A percentile compares a stretch with the other conserved stretches of the same genome.
Conservation (phyloP, 2,888 invertebrate species). For the Torymus aiolomorphi region DNA sequence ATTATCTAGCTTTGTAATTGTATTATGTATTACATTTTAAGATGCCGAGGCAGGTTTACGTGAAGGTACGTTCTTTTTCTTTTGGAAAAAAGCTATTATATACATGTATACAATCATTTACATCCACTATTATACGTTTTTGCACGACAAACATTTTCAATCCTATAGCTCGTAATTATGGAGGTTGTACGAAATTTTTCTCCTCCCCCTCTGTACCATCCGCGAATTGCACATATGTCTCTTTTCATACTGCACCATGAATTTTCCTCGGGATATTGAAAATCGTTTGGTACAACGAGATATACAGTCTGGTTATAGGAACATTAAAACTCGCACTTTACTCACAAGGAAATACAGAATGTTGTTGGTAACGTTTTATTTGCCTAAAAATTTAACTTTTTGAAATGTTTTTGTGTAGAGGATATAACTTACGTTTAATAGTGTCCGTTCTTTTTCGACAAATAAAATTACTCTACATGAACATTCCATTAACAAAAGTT, state of each 20-base stretch:
- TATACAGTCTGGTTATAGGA: too few species aligned
- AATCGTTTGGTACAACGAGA: neutral
- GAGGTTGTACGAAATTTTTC: neutral
- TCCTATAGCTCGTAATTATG: too few species aligned
- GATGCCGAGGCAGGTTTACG: slow-evolving; percentile 57
- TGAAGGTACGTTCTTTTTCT: slow-evolving; percentile 50
- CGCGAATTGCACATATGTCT: too few species aligned
- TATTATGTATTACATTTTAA: slow-evolving; percentile 52
- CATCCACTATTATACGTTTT: neutral
- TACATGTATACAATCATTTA: too few species aligned
- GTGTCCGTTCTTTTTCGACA: too few species aligned
- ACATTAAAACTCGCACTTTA: neutral
- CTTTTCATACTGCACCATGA: too few species aligned
- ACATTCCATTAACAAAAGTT: neutral
- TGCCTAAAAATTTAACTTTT: too few species aligned
- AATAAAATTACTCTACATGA: too few species aligned
- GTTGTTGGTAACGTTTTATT: too few species aligned
- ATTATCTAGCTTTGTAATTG: slow-evolving; percentile 43
- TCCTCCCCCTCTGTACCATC: too few species aligned
- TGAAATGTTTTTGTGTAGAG: neutral
- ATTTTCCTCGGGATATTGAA: too few species aligned
- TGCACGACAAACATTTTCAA: slow-evolving; percentile 7
- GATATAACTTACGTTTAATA: neutral
- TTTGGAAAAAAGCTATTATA: neutral
- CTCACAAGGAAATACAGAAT: too few species aligned